These are phyloP conservation scores for Globicephala melas DNA, from an alignment of 2,113 vertebrate genomes.

Conservation along the genomic window DNA sequence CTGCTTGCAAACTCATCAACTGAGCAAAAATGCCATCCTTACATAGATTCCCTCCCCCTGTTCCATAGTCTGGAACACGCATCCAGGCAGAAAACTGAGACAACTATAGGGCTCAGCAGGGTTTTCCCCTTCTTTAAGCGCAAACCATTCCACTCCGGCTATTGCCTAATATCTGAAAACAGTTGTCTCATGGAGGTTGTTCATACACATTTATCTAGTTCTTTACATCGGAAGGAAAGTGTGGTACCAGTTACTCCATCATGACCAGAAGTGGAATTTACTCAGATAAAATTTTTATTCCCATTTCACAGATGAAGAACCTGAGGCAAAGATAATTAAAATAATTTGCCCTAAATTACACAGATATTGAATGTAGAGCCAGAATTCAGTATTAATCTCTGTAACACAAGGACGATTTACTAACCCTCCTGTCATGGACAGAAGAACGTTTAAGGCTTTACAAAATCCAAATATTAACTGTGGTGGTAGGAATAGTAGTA, in stretches of 20 bases:
- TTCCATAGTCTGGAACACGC: not conserved
- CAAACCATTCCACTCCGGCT: not conserved
- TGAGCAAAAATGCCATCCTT: not conserved
- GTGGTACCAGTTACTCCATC: not conserved
- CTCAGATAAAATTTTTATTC: not conserved
- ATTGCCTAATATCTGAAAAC: not conserved
- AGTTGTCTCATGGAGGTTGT: not conserved
- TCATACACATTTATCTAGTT: not conserved
- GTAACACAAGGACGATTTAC: not conserved
- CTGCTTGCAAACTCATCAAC: not conserved
- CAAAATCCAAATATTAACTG: not conserved
- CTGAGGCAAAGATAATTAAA: not conserved
- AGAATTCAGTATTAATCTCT: not conserved
- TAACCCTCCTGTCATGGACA: not conserved
- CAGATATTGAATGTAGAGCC: not conserved
- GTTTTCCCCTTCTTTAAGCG: not conserved
- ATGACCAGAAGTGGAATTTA: not conserved
- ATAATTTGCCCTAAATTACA: not conserved
- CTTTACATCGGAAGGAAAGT: not conserved
- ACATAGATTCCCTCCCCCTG: not conserved
- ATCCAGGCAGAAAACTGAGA: not conserved
- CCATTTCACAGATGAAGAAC: not conserved
- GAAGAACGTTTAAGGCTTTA: not conserved
- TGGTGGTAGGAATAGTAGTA: not conserved
- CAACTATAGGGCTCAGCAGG: not conserved